Conservation (phyloP, 2,888 invertebrate species). For the Philereme transversata region DNA sequence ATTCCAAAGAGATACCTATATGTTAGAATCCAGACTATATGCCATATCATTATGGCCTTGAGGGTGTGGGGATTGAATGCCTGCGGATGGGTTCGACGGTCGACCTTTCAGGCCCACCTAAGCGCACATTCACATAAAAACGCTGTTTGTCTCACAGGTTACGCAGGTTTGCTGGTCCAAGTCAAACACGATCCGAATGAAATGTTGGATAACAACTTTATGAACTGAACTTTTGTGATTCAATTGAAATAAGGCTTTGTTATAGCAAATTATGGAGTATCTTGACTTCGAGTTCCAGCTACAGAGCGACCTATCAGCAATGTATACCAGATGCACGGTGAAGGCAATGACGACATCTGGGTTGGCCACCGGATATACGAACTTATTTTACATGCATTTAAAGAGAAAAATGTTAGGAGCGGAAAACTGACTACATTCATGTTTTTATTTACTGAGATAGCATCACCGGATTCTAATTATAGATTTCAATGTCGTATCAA, state of each 20-base stretch:
- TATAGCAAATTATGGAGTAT: too few species aligned
- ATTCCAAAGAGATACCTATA: not conserved
- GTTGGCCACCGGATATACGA: too few species aligned
- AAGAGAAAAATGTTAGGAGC: too few species aligned
- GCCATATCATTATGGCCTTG: not conserved
- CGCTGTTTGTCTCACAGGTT: constrained; percentile 9
- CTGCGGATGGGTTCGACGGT: not conserved
- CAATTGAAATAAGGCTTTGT: too few species aligned
- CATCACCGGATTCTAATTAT: not conserved
- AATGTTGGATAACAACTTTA: not conserved
- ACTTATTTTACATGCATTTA: too few species aligned
- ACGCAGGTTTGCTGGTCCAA: constrained; percentile 3
- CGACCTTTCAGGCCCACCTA: constrained; percentile 14
- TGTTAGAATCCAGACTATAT: not conserved
- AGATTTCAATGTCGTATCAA: constrained; percentile 6
- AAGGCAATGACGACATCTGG: too few species aligned
- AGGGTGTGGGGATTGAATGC: not conserved
- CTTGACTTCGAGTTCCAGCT: too few species aligned
- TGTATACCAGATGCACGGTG: too few species aligned
- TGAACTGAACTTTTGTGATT: too few species aligned
- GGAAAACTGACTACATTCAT: too few species aligned
- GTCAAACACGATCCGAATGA: constrained; percentile 2
- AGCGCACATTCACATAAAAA: constrained; percentile 10
- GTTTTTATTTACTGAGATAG: too few species aligned
- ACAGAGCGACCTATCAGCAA: too few species aligned